These are phyloP conservation scores for Athrips mouffetella DNA, from an alignment of 2,888 invertebrate species.

Conservation along the genomic window DNA sequence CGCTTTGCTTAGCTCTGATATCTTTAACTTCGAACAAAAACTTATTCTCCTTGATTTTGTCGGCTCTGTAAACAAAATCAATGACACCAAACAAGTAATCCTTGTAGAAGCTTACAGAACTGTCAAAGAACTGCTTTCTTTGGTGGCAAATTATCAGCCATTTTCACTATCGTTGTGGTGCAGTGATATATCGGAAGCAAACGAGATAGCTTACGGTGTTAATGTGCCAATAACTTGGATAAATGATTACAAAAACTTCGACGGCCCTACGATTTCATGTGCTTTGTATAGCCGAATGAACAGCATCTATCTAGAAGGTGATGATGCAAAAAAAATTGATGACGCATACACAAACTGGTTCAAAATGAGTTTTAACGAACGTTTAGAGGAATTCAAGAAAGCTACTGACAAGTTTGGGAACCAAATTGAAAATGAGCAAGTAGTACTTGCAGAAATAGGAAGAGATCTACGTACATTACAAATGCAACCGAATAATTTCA, in stretches of 20 bases:
- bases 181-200: conserved; percentile 39
- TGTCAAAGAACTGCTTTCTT: conserved; percentile 42
- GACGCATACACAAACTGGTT: no score
- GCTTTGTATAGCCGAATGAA: no score
- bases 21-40: conserved; percentile 25
- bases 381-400: no score
- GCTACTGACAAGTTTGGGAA: no score
- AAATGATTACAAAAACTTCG: conserved; percentile 41
- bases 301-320: no score
- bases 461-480: no score
- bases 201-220: conserved; percentile 40
- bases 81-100: conserved; percentile 12
- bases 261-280: no score
- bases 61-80: conserved; percentile 11
- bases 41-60: conserved; percentile 32
- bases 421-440: no score
- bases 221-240: conserved; percentile 41
- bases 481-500: no score
- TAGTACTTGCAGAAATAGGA: no score
- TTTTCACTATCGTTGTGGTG: conserved; percentile 48
- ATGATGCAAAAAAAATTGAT: no score
- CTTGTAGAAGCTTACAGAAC: conserved; percentile 51
- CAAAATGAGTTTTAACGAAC: no score
- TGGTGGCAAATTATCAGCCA: conserved; percentile 29
- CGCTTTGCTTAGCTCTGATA: conserved; percentile 20